Base-by-base conservation (phyloP, 2,113 vertebrate species). In the Leucosticte australis region DNA sequence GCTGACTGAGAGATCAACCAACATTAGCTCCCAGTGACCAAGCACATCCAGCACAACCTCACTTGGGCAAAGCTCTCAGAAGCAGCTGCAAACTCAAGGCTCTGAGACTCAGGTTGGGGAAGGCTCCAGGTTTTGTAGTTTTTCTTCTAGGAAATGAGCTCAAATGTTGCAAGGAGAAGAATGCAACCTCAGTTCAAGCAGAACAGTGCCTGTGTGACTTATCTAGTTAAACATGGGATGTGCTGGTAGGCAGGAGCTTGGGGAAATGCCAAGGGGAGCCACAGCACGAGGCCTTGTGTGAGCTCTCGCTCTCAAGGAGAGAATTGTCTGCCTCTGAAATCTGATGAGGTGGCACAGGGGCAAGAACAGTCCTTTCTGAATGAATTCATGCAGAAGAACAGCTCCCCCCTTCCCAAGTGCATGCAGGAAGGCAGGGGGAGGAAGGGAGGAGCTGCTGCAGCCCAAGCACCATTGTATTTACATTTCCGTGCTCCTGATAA, bases 381-480 rank as follows among this genome's bases (percentile, higher is more conserved):
- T 7, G 18, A 71, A 31, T 47, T 28, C 39, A 19, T 59, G 88
- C 82, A 88, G 44, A 60, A 67, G 69, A 92, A 23, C 10, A 44
- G 71, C 24, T 90, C 55, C 64, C 74, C 55, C 81, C 87, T 70
- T 3, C 42, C 90, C 28, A 3, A 65, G 46, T 0, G 55, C 6
- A 10, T 3, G 82, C 92, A 96, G 96, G 95, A 96, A 97, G 79
- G 62, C 94, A 63, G 71, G 81, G 68, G 94, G 85, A 97, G 95
- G 96, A 96, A 97, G 96, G 93, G 96, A 97, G 96, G 71, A 90
- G 79, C 79, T 96, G 8, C 87, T 46, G 90, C 91, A 87, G 60
- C 42, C 33, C 65, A 28, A 80, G 18, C 55, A n/a, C 95, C 28
- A 96, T 95, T 97, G 96, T 96, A 88, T 91, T 92, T 90, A 88